Percentiles rank a stretch among this genome's conserved stretches.
These are phyloP conservation scores for Heterodera carotae DNA, from an alignment of 1,140 invertebrate species.

Conservation along the genomic window DNA sequence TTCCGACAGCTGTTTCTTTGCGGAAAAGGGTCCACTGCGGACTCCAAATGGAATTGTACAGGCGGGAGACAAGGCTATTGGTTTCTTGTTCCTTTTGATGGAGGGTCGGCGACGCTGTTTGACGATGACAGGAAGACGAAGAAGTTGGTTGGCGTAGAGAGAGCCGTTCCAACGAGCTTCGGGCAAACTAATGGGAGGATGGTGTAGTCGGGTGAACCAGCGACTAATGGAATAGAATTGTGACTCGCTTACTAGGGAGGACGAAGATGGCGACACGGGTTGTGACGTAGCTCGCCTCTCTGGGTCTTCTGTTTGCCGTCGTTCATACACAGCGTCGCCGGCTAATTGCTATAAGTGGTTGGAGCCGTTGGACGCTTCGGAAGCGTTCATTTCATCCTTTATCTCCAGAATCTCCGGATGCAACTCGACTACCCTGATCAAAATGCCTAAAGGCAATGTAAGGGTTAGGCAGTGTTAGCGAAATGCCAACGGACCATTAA, in stretches of 20 bases:
- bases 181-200: constrained; percentile 18
- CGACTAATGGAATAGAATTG: too few relatives aligned
- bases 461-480: neutral
- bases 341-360: constrained; percentile 27
- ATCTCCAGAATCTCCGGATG: constrained; percentile 54
- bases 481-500: constrained; percentile 34
- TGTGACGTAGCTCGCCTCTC: constrained; percentile 26
- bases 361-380: neutral
- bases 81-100: neutral
- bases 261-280: constrained; percentile 16
- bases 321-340: constrained; percentile 16
- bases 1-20: neutral
- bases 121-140: constrained; percentile 4
- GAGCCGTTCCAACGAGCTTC: constrained; percentile 18
- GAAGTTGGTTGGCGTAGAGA: constrained; percentile 17
- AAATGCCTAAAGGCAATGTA: constrained; percentile 28
- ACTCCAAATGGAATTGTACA: constrained; percentile 10
- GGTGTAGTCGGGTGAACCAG: too few relatives aligned
- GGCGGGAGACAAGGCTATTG: neutral
- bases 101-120: constrained; percentile 17
- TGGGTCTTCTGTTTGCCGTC: neutral
- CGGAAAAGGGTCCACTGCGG: neutral
- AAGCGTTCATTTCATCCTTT: constrained; percentile 40
- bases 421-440: constrained; percentile 45
- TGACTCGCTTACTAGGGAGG: neutral